Percentiles rank a stretch among this genome's conserved stretches.
These are phyloP conservation scores for Pachyuromys duprasi DNA, from an alignment of 2,797 vertebrate species.

Conservation along the genomic window DNA sequence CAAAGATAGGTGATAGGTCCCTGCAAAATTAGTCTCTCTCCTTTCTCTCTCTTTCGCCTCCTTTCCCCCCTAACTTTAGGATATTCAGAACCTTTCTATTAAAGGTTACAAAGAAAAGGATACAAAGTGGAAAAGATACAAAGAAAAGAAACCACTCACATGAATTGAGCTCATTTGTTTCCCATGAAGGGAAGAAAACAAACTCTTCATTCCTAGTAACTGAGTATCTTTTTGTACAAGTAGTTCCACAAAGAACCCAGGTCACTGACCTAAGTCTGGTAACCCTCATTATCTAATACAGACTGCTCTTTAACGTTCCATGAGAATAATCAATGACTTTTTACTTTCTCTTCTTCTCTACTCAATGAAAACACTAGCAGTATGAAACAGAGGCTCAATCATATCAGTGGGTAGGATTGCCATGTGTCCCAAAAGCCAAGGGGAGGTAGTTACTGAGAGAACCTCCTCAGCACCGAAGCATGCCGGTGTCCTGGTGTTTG, in stretches of 20 bases:
- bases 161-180: conserved; percentile 32
- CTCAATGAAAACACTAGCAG: background rate
- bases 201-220: background rate
- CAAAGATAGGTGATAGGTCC: background rate
- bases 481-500: background rate
- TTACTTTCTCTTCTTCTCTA: conserved; percentile 8
- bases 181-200: background rate
- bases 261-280: background rate
- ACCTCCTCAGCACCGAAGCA: background rate
- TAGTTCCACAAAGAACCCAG: conserved; percentile 6
- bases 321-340: background rate
- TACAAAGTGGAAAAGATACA: background rate
- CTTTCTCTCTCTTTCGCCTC: background rate
- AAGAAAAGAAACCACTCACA: background rate
- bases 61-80: background rate
- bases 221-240: conserved; percentile 35
- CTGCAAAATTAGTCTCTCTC: background rate
- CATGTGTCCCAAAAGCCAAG: background rate
- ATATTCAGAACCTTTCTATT: background rate
- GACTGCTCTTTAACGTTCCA: conserved; percentile 45
- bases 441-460: background rate
- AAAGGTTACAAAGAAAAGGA: background rate
- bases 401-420: background rate
- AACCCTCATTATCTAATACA: background rate
- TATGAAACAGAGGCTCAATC: background rate